phyloP scores from a whole-genome alignment of 2,888 invertebrate genomes.

The Heliconius aoede region DNA sequence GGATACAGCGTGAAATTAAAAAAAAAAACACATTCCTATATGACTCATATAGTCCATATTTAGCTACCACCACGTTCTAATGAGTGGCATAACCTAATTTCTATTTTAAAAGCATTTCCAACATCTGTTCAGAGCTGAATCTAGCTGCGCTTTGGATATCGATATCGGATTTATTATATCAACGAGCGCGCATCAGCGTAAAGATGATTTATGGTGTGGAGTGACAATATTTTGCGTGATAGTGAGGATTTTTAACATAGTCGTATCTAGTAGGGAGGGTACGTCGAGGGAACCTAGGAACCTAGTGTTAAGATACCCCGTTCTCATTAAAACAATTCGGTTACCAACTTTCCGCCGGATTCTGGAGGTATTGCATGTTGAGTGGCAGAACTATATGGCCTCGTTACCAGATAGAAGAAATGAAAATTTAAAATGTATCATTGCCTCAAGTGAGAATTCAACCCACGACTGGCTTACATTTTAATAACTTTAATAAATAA shows the following conservation, averaged over 20 bases:
- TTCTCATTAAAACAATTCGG: no score
- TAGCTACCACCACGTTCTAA: slow-evolving; percentile 33
- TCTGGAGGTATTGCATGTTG: no score
- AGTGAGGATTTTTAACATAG: not conserved
- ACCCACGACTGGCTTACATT: no score
- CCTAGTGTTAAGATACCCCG: no score
- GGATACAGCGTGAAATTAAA: not conserved
- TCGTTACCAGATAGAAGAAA: no score
- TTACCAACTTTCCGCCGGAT: no score
- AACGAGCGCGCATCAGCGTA: slow-evolving; percentile 51
- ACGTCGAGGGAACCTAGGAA: no score
- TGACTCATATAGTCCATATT: slow-evolving; percentile 1
- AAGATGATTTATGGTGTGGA: slow-evolving; percentile 58
- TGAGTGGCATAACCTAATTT: slow-evolving; percentile 48
- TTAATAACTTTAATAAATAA: not conserved
- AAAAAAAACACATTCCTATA: not conserved
- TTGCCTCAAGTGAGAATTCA: no score
- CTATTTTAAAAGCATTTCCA: slow-evolving; percentile 47
- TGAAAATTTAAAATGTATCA: no score
- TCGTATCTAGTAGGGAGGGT: no score
- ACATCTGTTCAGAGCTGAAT: slow-evolving; percentile 57
- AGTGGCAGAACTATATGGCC: no score
- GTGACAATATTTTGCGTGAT: slow-evolving; percentile 29
- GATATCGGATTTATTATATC: slow-evolving; percentile 57
- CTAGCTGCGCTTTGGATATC: slow-evolving; percentile 54